Base-by-base conservation (phyloP, 2,888 invertebrate genomes). In the Tetramorium bicarinatum region DNA sequence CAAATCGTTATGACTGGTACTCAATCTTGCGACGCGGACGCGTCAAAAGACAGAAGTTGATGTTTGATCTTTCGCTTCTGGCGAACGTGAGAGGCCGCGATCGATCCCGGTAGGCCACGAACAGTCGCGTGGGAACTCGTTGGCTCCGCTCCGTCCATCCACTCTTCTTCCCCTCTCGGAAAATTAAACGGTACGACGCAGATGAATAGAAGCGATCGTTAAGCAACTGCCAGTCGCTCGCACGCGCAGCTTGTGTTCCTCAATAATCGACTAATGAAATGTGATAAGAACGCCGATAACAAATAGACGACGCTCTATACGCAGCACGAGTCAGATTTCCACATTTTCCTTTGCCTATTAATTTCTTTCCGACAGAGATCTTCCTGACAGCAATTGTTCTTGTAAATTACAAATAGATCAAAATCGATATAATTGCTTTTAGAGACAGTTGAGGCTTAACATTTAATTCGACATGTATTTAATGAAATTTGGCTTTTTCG, bases 181-280 rank as follows among this genome's bases (percentile, higher is more conserved):
- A 90, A 90, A 90, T 90, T 90, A 89, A 90, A 90, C 85, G 88
- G 90, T 89, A 87, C 87, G 75, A 89, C 64, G 89, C 64, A 77
- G 84, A 85, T 59, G 86, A 85, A 82, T 84, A 89, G 77, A 84
- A 83, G 54, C 86, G 89, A 89, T 91, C 86, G 90, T 88, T 90
- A 88, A 84, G 64, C 75, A 62, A 67, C 75, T 71, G 83, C 61
- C 66, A 69, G 76, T 80, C 85, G 79, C 75, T 85, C 56, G 85
- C 54, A 54, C 59, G 47, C 61, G 69, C 38, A 67, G 71, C 80
- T 21, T 44, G 64, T 59, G 74, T 79, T 87, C 71, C 77, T 90
- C 86, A 66, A 67, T 71, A 90, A 89, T 87, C 85, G 84, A 25
- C 66, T 77, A 85, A 79, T 82, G 76, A 88, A 87, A 87, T 83